Conservation (phyloP, 2,797 vertebrate species). For the Anolis apletophallus region DNA sequence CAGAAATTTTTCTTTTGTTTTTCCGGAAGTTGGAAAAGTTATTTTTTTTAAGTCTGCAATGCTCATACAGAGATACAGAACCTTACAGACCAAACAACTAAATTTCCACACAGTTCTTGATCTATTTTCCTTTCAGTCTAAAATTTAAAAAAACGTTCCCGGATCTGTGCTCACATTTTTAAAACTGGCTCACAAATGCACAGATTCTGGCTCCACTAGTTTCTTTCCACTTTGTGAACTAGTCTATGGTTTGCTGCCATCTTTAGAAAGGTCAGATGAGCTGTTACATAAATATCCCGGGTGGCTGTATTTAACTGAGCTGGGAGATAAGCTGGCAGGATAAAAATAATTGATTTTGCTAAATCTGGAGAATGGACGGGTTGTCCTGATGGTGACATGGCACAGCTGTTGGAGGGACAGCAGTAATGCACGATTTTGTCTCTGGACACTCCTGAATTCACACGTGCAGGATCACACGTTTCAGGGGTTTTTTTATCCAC, state of each 20-base stretch:
- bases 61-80: background rate
- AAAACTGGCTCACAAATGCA: background rate
- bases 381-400: background rate
- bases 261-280: constrained; percentile 9
- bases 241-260: background rate
- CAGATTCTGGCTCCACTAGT: background rate
- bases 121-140: background rate
- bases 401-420: background rate
- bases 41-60: background rate
- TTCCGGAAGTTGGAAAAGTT: background rate
- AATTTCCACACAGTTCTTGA: background rate
- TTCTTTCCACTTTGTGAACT: too few species aligned
- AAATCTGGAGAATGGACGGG: background rate
- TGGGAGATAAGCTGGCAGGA: background rate
- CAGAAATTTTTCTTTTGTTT: background rate
- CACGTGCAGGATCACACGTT: background rate
- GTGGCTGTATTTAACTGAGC: constrained; percentile 1
- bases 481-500: background rate
- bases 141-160: background rate
- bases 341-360: constrained; percentile 25
- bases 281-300: constrained; percentile 6
- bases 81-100: background rate
- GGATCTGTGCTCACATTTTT: background rate
- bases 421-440: background rate
- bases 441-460: background rate